Conservation (phyloP, 2,113 vertebrate genomes). For the Trichechus manatus region DNA sequence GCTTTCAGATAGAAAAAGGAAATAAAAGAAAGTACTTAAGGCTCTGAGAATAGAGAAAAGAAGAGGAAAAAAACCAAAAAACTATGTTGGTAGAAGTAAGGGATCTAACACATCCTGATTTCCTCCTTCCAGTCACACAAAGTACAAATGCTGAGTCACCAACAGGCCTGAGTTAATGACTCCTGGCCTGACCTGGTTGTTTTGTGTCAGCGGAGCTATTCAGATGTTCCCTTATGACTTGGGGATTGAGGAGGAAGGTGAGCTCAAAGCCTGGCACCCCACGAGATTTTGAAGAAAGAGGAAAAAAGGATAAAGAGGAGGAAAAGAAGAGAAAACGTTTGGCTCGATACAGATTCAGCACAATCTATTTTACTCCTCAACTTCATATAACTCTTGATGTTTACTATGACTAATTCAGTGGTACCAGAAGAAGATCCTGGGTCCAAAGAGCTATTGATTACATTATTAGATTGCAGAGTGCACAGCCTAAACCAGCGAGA, state of each 20-base stretch:
- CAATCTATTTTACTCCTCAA: background rate
- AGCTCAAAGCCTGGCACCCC: background rate
- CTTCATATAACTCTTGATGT: background rate
- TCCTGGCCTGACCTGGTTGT: background rate
- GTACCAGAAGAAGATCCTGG: background rate
- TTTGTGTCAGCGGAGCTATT: background rate
- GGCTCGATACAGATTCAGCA: background rate
- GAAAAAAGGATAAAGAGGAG: background rate
- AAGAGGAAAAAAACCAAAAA: background rate
- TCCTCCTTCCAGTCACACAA: background rate
- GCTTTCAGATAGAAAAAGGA: background rate
- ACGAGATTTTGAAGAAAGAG: too few species aligned
- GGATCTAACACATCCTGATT: background rate
- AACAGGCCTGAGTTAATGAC: background rate
- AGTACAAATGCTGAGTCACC: background rate
- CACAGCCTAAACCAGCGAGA: background rate
- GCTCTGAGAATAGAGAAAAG: background rate
- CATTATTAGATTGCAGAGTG: accelerated
- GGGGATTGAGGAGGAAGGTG: background rate
- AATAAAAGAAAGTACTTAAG: background rate
- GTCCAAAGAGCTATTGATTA: background rate
- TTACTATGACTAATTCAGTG: background rate
- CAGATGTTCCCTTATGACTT: background rate
- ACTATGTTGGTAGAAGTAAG: background rate
- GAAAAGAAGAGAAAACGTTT: background rate